Conservation (phyloP, 2,888 invertebrate species). For the Drosophila yooni region DNA sequence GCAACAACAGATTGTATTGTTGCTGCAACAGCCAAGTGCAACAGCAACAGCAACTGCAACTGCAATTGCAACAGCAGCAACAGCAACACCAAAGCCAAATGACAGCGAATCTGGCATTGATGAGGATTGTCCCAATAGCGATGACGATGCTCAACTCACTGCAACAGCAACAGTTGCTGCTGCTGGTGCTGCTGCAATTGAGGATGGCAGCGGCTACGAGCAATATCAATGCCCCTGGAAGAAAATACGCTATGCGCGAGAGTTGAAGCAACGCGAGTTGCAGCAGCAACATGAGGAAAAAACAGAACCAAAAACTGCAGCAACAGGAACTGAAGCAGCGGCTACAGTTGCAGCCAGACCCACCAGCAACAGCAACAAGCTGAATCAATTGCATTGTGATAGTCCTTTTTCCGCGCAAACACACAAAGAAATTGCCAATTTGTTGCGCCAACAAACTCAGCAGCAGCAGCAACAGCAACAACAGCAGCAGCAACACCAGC, state of each 20-base stretch:
- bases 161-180: slow-evolving; percentile 46
- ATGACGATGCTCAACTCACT: slow-evolving; percentile 62
- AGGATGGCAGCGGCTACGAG: slow-evolving; percentile 67
- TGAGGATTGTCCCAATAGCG: slow-evolving; percentile 75
- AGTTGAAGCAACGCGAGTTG: slow-evolving; percentile 84
- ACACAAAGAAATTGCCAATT: slow-evolving; percentile 75
- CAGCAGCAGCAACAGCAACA: slow-evolving; percentile 59
- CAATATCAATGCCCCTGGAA: slow-evolving; percentile 85
- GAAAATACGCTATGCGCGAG: slow-evolving; percentile 85
- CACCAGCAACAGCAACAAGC: slow-evolving; percentile 59
- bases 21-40: slow-evolving; percentile 61
- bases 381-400: slow-evolving; percentile 77
- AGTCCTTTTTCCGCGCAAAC: slow-evolving; percentile 75
- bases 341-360: slow-evolving; percentile 27
- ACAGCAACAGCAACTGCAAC: slow-evolving; percentile 36
- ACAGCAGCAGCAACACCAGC: slow-evolving; percentile 61
- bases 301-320: slow-evolving; percentile 24
- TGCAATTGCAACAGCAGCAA: slow-evolving; percentile 29
- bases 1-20: slow-evolving; percentile 72
- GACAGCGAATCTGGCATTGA: slow-evolving; percentile 80
- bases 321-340: slow-evolving; percentile 15
- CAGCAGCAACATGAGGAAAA: slow-evolving; percentile 59
- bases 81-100: slow-evolving; percentile 75
- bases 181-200: neutral
- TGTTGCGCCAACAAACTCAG: slow-evolving; percentile 74